phyloP scores from a whole-genome alignment of 2,797 vertebrate genomes.

The Acanthurus leucopareius region DNA sequence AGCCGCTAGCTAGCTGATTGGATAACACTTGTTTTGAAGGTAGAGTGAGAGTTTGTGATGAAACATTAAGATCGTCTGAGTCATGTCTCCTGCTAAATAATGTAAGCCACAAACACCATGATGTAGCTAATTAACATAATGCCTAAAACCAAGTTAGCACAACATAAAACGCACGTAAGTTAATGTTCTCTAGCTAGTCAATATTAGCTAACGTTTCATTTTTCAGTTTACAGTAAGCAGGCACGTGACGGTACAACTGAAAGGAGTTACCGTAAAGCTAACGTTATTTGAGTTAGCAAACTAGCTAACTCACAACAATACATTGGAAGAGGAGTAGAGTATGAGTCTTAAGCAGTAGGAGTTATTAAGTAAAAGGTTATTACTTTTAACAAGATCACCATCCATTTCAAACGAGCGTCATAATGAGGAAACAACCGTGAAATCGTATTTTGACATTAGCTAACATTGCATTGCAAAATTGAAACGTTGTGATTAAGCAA shows the following conservation, averaged over 20 bases:
- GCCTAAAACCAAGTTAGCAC: accelerated
- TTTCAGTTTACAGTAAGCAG: slow-evolving; percentile 40
- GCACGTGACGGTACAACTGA: slow-evolving; percentile 42
- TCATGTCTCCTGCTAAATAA: neutral
- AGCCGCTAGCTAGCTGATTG: slow-evolving; percentile 31
- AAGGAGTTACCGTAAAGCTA: neutral
- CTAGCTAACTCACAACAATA: neutral
- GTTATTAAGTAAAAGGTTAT: neutral
- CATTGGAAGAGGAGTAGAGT: no score
- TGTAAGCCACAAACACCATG: accelerated
- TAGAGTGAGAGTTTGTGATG: slow-evolving; percentile 20
- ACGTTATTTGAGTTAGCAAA: neutral
- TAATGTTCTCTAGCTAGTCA: neutral
- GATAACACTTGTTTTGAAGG: slow-evolving; percentile 45
- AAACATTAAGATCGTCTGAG: neutral
- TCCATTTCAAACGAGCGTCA: neutral
- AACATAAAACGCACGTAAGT: neutral
- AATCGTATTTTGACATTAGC: neutral
- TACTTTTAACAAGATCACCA: neutral
- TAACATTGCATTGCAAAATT: neutral
- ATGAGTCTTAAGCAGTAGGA: accelerated
- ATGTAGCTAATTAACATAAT: accelerated
- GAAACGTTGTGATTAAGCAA: neutral
- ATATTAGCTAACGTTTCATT: slow-evolving; percentile 41
- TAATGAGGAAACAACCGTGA: neutral